These are phyloP conservation scores for Synergus umbraculus DNA, from an alignment of 2,888 invertebrate species.

Conservation along the genomic window DNA sequence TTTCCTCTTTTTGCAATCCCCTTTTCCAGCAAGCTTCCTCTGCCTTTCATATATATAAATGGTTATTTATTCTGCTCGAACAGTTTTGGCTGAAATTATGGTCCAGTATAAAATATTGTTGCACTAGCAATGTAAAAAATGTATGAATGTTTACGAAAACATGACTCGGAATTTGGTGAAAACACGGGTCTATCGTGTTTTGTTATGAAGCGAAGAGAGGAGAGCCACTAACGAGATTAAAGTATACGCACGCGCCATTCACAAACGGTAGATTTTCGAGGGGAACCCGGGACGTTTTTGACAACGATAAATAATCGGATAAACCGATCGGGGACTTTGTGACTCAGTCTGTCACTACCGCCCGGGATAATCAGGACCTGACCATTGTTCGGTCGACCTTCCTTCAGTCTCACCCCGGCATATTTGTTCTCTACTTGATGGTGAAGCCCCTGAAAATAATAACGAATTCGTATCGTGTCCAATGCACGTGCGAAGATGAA, in stretches of 20 bases:
- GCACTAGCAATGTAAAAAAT: not conserved
- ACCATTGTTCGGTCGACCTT: constrained; percentile 57
- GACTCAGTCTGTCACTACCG: constrained; percentile 63
- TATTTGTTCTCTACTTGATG: constrained; percentile 56
- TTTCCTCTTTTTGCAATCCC: too few relatives aligned
- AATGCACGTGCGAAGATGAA: constrained; percentile 56
- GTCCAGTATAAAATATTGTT: not conserved
- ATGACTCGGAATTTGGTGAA: constrained; percentile 42
- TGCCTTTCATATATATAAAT: not conserved
- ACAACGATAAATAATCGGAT: constrained; percentile 74
- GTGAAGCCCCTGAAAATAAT: constrained; percentile 50
- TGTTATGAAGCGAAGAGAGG: constrained; percentile 52
- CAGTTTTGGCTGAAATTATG: not conserved
- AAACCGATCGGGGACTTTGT: constrained; percentile 66
- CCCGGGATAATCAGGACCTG: constrained; percentile 60
- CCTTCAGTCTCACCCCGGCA: constrained; percentile 49
- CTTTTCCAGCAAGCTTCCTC: too few relatives aligned
- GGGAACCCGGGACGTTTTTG: constrained; percentile 63
- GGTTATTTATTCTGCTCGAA: not conserved
- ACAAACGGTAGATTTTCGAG: constrained; percentile 47
- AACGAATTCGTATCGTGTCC: constrained; percentile 50
- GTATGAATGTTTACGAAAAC: not conserved
- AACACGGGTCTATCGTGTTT: constrained; percentile 54
- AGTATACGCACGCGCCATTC: constrained; percentile 54
- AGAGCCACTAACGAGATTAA: constrained; percentile 64